Conservation (phyloP, 2,113 vertebrate genomes). For the Acanthisitta chloris region DNA sequence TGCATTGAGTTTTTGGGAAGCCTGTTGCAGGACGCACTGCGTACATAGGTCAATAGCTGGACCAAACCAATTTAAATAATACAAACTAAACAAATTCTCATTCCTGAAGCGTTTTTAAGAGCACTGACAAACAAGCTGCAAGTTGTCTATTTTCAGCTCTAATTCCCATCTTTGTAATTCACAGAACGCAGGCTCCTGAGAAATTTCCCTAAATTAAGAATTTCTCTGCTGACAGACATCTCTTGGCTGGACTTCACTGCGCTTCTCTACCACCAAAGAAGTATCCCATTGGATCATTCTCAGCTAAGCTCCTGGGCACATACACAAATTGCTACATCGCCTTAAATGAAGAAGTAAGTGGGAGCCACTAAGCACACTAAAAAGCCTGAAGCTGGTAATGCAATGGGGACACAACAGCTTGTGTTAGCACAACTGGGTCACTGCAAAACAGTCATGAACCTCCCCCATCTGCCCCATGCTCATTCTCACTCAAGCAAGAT, state of each 20-base stretch:
- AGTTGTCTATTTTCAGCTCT: neutral
- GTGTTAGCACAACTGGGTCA: neutral
- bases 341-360: neutral
- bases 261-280: neutral
- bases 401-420: neutral
- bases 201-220: neutral
- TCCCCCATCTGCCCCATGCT: accelerated
- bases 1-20: accelerated
- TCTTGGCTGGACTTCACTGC: neutral
- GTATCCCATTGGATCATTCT: neutral
- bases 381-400: neutral
- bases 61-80: neutral
- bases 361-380: neutral
- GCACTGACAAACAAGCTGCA: neutral
- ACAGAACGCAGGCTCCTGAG: neutral
- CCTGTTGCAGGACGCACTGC: neutral
- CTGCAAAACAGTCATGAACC: neutral
- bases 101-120: neutral
- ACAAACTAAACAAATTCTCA: neutral
- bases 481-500: neutral
- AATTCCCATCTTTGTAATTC: neutral
- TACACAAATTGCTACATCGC: neutral
- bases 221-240: neutral
- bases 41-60: neutral
- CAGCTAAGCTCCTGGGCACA: neutral